Percentiles rank a stretch among this genome's conserved stretches.
Evolutionary conservation across 2,113 vertebrate genomes (phyloP).

Genomic region (Procapra przewalskii): DNA sequence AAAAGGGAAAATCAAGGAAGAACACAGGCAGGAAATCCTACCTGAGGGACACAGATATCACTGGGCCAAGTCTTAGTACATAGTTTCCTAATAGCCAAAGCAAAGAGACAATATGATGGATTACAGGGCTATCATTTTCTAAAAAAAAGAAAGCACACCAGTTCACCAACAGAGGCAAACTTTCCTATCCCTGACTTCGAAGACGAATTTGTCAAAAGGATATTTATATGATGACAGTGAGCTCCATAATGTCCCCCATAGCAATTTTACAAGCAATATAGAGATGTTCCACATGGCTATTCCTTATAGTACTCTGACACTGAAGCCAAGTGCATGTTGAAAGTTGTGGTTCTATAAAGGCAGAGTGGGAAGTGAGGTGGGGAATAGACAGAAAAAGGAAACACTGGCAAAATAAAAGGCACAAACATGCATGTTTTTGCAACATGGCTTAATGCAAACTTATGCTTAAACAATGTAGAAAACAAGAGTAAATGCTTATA

Average conservation of each 20-base stretch:
- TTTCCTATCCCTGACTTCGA: not conserved
- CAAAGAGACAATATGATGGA: slow-evolving; percentile 39
- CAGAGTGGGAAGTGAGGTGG: not conserved
- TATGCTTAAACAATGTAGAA: not conserved
- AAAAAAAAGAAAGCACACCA: slow-evolving; percentile 36
- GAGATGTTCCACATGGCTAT: slow-evolving; percentile 3
- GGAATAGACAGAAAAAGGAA: not conserved
- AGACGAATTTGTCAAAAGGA: slow-evolving; percentile 61
- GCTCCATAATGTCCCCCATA: slow-evolving; percentile 16
- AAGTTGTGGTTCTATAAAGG: slow-evolving; percentile 14
- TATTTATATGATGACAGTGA: slow-evolving; percentile 54
- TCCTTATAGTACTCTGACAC: slow-evolving; percentile 32
- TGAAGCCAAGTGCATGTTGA: not conserved
- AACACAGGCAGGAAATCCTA: not conserved
- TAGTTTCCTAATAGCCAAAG: not conserved
- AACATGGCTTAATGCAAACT: not conserved
- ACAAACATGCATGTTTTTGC: not conserved
- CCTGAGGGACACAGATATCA: not conserved
- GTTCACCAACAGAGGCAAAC: slow-evolving; percentile 55
- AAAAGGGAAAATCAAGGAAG: not conserved
- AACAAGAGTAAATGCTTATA: not conserved
- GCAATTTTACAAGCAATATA: slow-evolving; percentile 61
- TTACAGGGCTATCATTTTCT: slow-evolving; percentile 43
- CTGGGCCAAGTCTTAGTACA: not conserved
- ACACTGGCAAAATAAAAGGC: not conserved